phyloP scores from a whole-genome alignment of 2,888 invertebrate genomes.

The Tachina fera region DNA sequence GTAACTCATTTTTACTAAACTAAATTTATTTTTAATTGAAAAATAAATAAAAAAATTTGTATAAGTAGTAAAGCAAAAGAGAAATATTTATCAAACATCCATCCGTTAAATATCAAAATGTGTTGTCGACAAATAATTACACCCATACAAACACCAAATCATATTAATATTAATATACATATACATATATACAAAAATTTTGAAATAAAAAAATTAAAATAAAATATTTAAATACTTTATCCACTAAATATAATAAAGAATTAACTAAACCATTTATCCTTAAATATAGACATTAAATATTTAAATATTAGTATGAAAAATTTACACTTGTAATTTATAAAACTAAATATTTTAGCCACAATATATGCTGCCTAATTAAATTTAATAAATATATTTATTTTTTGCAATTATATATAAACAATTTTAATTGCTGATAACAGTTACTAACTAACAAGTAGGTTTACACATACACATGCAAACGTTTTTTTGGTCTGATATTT shows the following conservation, averaged over 20 bases:
- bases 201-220: background rate
- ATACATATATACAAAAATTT: background rate
- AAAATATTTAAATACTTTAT: conserved; percentile 42
- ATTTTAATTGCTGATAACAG: conserved; percentile 53
- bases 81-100: conserved; percentile 61
- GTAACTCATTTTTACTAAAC: no score
- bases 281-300: conserved; percentile 4
- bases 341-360: conserved; percentile 53
- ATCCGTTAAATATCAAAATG: conserved; percentile 65
- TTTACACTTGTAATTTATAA: conserved; percentile 38
- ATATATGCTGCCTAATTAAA: conserved; percentile 53
- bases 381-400: conserved; percentile 28
- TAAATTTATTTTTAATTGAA: background rate
- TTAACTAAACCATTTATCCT: conserved; percentile 19
- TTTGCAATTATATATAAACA: background rate
- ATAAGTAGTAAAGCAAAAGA: conserved; percentile 27
- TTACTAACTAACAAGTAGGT: background rate
- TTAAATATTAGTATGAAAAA: conserved; percentile 30
- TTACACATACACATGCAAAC: background rate
- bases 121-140: conserved; percentile 58
- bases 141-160: conserved; percentile 16
- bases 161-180: background rate
- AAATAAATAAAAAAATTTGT: conserved; percentile 19
- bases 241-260: conserved; percentile 36
- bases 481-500: background rate